Evolutionary conservation across 2,113 vertebrate species (phyloP).

Genomic region (Ceuthmochares aereus): DNA sequence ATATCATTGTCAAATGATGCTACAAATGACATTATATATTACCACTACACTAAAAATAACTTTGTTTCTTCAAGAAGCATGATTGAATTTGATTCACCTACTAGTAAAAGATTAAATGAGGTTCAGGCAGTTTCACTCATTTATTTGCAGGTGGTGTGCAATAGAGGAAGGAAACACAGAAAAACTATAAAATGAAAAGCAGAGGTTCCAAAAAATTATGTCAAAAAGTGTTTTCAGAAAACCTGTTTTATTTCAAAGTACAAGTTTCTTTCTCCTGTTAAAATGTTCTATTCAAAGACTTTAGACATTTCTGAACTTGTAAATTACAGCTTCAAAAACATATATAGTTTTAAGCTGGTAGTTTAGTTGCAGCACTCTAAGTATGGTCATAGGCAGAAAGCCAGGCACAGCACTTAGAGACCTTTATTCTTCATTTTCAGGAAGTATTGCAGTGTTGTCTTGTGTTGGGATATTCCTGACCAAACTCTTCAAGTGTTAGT

Average conservation of each 20-base stretch:
- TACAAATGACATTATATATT: constrained; percentile 3
- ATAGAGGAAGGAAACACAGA: constrained; percentile 1
- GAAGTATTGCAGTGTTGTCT: neutral
- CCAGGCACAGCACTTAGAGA: neutral
- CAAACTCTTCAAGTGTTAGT: constrained; percentile 22
- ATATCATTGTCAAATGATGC: neutral
- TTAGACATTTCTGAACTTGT: neutral
- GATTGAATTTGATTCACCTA: neutral
- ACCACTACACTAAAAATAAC: constrained; percentile 13
- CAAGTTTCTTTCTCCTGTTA: neutral
- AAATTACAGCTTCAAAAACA: neutral
- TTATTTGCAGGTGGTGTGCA: constrained; percentile 42
- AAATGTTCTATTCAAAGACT: constrained; percentile 5
- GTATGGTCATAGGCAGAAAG: constrained; percentile 2
- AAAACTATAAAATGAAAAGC: constrained; percentile 52
- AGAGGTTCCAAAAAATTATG: constrained; percentile 21
- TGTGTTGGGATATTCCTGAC: constrained; percentile 7
- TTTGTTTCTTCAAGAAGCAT: constrained; percentile 26
- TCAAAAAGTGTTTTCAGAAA: constrained; percentile 36
- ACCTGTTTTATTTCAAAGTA: constrained; percentile 49
- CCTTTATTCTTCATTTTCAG: neutral
- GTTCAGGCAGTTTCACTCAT: constrained; percentile 17
- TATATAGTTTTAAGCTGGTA: constrained; percentile 19
- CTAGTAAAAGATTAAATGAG: constrained; percentile 11
- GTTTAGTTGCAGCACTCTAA: constrained; percentile 1